Evolutionary conservation across 2,888 invertebrate genomes (phyloP), one percentile per base, ranked within the genome.

Genomic region (Cosmia pyralina): DNA sequence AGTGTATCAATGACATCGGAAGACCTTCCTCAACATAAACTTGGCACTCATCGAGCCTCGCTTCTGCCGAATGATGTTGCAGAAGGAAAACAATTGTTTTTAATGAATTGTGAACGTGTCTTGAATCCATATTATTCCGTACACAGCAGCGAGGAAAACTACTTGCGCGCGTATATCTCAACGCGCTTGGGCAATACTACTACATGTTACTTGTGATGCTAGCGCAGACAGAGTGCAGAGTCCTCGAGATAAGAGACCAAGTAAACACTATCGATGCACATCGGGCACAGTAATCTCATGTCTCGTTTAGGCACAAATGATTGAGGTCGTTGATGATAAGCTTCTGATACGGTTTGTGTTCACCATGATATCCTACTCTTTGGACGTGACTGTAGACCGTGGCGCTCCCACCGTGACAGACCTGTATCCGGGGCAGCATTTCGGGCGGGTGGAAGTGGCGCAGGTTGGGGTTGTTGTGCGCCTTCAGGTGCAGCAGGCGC

Each of bases 381-480:
- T n/a, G n/a, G n/a, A n/a, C n/a, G 28, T 28, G 22, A 17, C 44
- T 17, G 34, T 4, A 41, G 22, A 10, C 1, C 13, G 48, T 2
- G 48, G 50, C 11, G 46, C 46, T 8, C 4, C 6, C 28, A 28
- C 15, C 58, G 28, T 0, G 22, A 1, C n/a, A 68, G 66, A 95
- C 96, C 94, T 96, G 97, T 81, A 99, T 98, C 52, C 98, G 96
- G 0, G 99, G 99, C 94, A 99, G 98, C 69, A 97, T 97, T 81
- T 98, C 98, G 0, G 99, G 98, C 1, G 98, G 97, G 48, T 99
- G 99, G 93, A 99, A 99, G 88, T 98, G 98, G 58, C 97, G 96
- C 81, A 99, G 96, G 84, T 98, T 97, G 0, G 98, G 98, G 96
- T 99, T 99, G 95, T 99, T 98, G 96, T 98, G 99, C 48, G 98